phyloP scores from a whole-genome alignment of 2,888 invertebrate genomes.

The Galeruca laticollis region DNA sequence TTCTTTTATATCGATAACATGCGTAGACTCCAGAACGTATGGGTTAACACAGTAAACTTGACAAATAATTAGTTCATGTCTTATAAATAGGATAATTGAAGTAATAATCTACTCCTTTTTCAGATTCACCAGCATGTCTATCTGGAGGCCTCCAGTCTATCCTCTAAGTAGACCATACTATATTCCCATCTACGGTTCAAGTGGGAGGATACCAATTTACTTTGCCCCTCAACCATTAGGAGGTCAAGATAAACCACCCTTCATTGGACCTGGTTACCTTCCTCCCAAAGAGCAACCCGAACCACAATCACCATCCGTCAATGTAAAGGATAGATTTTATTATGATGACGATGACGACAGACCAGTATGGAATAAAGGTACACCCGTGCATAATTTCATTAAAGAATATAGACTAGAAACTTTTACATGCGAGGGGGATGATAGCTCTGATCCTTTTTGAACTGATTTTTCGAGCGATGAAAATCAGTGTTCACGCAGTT shows the following conservation, averaged over 20 bases:
- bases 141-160: slow-evolving; percentile 58
- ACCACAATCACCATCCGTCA: slow-evolving; percentile 31
- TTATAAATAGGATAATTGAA: too few species aligned
- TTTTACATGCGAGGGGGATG: too few species aligned
- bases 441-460: too few species aligned
- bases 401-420: too few species aligned
- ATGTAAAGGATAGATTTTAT: slow-evolving; percentile 26
- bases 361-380: slow-evolving; percentile 59
- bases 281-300: slow-evolving; percentile 51
- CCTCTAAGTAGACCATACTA: slow-evolving; percentile 61
- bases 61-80: too few species aligned
- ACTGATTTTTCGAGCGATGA: too few species aligned
- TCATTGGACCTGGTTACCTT: slow-evolving; percentile 53
- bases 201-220: slow-evolving; percentile 58
- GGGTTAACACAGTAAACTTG: too few species aligned
- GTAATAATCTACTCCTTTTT: background rate
- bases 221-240: slow-evolving; percentile 60
- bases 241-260: slow-evolving; percentile 54
- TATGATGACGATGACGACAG: slow-evolving; percentile 54
- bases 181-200: slow-evolving; percentile 60
- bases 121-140: slow-evolving; percentile 33
- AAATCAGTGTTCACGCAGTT: too few species aligned
- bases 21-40: too few species aligned
- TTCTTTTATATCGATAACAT: too few species aligned
- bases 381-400: too few species aligned